Evolutionary conservation across 1,140 invertebrate genomes (phyloP).

Genomic region (Aphelenchoides besseyi): DNA sequence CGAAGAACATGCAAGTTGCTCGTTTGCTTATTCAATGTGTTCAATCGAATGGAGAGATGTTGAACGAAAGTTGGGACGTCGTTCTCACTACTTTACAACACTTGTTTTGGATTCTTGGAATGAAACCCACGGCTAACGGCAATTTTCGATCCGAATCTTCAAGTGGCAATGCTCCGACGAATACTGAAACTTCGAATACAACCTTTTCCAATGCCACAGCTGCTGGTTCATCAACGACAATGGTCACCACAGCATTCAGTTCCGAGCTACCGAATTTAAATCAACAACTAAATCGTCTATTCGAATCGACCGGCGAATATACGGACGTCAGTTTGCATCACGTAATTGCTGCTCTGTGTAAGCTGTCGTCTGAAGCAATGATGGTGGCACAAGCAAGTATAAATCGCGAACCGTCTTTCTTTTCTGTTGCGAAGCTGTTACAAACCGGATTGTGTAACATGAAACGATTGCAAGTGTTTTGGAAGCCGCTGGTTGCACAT

Average conservation of each 20-base stretch:
- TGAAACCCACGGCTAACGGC: slow-evolving; percentile 69
- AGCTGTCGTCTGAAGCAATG: slow-evolving; percentile 92
- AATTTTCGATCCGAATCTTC: slow-evolving; percentile 31
- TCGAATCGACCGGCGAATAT: slow-evolving; percentile 64
- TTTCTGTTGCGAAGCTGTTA: slow-evolving; percentile 91
- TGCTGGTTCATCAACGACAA: slow-evolving; percentile 71
- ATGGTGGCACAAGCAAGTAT: slow-evolving; percentile 75
- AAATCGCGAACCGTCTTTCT: slow-evolving; percentile 80
- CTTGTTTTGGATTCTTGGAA: slow-evolving; percentile 91
- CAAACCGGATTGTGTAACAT: slow-evolving; percentile 94
- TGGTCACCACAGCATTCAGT: slow-evolving; percentile 92
- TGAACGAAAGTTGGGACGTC: slow-evolving; percentile 89
- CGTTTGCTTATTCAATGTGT: slow-evolving; percentile 80
- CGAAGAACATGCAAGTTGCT: slow-evolving; percentile 95
- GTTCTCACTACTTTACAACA: slow-evolving; percentile 89
- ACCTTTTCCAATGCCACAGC: slow-evolving; percentile 50
- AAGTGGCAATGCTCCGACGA: slow-evolving; percentile 27
- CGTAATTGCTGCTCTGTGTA: slow-evolving; percentile 90
- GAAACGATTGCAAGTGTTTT: slow-evolving; percentile 84
- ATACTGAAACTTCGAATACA: background rate
- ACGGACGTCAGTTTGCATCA: slow-evolving; percentile 92
- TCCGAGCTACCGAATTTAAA: slow-evolving; percentile 78
- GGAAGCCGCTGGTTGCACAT: slow-evolving; percentile 93
- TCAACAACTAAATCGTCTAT: slow-evolving; percentile 66
- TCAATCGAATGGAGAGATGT: slow-evolving; percentile 83